Evolutionary conservation across 23 tunicate species (phyloP).

Genomic region (Ciona savignyi): DNA sequence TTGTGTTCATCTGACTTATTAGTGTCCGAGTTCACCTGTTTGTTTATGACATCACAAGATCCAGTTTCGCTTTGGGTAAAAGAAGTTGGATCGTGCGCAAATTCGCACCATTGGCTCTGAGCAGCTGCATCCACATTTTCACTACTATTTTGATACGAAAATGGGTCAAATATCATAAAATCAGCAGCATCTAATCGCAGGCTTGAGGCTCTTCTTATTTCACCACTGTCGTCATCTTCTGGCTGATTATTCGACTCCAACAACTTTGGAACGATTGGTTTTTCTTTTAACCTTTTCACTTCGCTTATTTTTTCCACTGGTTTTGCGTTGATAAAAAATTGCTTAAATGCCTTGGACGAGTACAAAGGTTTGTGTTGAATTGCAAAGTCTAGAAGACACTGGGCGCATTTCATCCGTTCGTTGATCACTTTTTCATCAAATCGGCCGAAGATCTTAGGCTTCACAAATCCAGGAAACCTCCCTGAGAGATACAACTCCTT

Average conservation of each 20-base stretch:
- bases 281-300: not conserved
- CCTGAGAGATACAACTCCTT: conserved; percentile 45
- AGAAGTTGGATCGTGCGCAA: not conserved
- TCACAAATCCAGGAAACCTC: conserved; percentile 28
- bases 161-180: not conserved
- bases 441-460: conserved; percentile 55
- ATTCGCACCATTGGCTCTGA: not conserved
- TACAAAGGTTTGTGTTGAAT: conserved; percentile 32
- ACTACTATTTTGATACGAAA: not conserved
- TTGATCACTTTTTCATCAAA: conserved; percentile 45
- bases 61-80: no score
- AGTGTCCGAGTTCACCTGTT: no score
- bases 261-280: not conserved
- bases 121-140: not conserved
- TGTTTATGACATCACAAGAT: no score
- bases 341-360: conserved; percentile 12
- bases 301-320: not conserved
- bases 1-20: no score
- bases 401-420: conserved; percentile 32
- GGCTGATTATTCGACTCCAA: not conserved
- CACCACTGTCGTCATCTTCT: not conserved
- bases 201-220: not conserved
- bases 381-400: conserved; percentile 48
- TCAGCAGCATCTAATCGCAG: not conserved
- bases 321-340: conserved; percentile 21